Base-by-base conservation (phyloP, 2,113 vertebrate genomes). In the Mormyrus iriodes region DNA sequence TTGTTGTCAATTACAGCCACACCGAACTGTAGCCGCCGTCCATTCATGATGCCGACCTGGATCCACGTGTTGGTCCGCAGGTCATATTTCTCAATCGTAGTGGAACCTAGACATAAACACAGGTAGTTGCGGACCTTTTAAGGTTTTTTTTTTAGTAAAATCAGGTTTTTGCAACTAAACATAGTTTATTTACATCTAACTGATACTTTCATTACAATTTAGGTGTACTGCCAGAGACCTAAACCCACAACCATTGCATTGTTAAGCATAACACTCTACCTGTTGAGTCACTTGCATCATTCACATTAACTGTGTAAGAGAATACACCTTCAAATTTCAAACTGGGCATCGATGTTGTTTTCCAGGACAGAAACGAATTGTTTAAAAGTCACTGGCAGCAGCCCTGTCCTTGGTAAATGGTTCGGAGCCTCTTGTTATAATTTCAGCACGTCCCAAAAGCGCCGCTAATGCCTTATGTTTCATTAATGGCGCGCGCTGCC, bases 1-100 rank as follows among this genome's bases (percentile, higher is more conserved):
- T 99, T 99, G 93, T 98, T 97, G 92, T 99, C 97, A 52, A 99
- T 98, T 85, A 99, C 98, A 0, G 98, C 97, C 1, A 99, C 98
- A 0, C 98, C 98, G 65, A 99, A 99, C 93, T 99, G 98, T 49
- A 99, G 93, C 88, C 98, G 95, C 15, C 96, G 95, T 0, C 97
- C 97, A 10, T 96, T 99, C 98, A 99, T 98, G 44, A 96, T 95
- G 19, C 97, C 97, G 5, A 97, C 96, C 55, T 98, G 97, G 55
- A 97, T 91, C 98, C 98, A 99, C 8, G 94, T 98, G 92, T 99
- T 98, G 49, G 97, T 98, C 90, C 98, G 95, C 21, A 99, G 95
- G 94, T 99, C 98, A 0, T 99, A 99, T 87, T 97, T 99, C 93
- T 99, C 98, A 35, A 99, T 97, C 8, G 97, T 98, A 9, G 97